Percentiles rank a stretch among this genome's conserved stretches.
Conservation (phyloP, 2,797 vertebrate species). For the Takifugu rubripes region DNA sequence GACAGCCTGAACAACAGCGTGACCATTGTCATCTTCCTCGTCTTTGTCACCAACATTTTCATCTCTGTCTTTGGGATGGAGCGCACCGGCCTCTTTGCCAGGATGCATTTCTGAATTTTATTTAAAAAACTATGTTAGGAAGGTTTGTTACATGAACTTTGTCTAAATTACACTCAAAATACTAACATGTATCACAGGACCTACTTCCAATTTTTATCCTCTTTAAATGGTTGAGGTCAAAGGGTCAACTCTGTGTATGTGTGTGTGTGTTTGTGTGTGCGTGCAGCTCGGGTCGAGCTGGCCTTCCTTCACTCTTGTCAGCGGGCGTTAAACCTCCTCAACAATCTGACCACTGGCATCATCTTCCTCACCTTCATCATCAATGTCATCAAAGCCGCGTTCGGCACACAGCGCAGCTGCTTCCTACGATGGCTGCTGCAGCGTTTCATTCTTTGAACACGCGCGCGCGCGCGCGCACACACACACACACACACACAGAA, state of each 20-base stretch:
- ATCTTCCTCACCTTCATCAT: slow-evolving; percentile 62
- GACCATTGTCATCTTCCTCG: slow-evolving; percentile 83
- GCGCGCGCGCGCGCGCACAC: too few species aligned
- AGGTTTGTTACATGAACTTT: slow-evolving; percentile 9
- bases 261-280: slow-evolving; percentile 14
- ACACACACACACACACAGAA: too few species aligned
- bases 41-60: slow-evolving; percentile 87
- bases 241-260: slow-evolving; percentile 36
- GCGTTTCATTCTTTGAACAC: slow-evolving; percentile 52
- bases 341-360: slow-evolving; percentile 64
- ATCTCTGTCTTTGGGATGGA: slow-evolving; percentile 90
- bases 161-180: slow-evolving; percentile 27
- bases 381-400: slow-evolving; percentile 67
- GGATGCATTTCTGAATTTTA: slow-evolving; percentile 66
- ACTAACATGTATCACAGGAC: slow-evolving; percentile 40
- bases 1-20: slow-evolving; percentile 83
- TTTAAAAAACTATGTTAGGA: background rate
- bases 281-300: slow-evolving; percentile 57
- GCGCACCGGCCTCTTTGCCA: slow-evolving; percentile 80
- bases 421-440: slow-evolving; percentile 67
- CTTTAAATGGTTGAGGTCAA: slow-evolving; percentile 35
- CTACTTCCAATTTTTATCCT: slow-evolving; percentile 7
- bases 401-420: slow-evolving; percentile 70
- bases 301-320: slow-evolving; percentile 52
- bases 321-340: slow-evolving; percentile 65